Base-by-base conservation (phyloP, 2,113 vertebrate species). In the Haemorhous mexicanus region DNA sequence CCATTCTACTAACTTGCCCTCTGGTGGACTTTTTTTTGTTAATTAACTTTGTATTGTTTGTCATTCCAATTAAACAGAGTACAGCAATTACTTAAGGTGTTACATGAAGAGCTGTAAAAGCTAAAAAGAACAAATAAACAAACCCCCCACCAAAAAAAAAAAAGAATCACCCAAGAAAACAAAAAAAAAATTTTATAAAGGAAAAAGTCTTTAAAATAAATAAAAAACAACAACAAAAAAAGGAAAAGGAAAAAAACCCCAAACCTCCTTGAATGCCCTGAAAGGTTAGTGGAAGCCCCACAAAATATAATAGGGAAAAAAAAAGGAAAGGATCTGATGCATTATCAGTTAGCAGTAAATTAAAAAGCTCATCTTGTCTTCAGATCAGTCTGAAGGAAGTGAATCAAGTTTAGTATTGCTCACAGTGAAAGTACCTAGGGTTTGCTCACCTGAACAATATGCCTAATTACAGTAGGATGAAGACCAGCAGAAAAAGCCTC, bases 41-140 rank as follows among this genome's bases (percentile, higher is more conserved):
- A 97, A 97, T 97, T 97, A 97, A 95, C 94, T 96, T 97, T 97
- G 85, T 96, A 93, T 62, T 95, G 81, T 97, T 98, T 97, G 93
- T 97, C 97, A 97, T 96, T 97, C 78, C 75, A 95, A 96, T 93
- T 96, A 97, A 97, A 97, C 77, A 88, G 85, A 97, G 85, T 86
- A 92, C 69, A 52, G 49, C 43, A 92, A 93, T 93, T 95, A 97
- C 67, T 96, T 96, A 87, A 96, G 94, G 90, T 90, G 84, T 93
- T 95, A 77, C 55, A 80, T 43, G 79, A 93, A 95, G 43, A 88
- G 81, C 66, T 93, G 35, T 67, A 86, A 96, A 94, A 61, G 44
- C 33, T 83, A 79, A 87, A 87, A 16, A 13, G n/a, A 39, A 4
- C 7, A 14, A 52, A 23, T 12, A 33, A 23, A 16, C 5, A 33